Evolutionary conservation across 2,888 invertebrate genomes (phyloP).

Genomic region (Ectropis crepuscularia): DNA sequence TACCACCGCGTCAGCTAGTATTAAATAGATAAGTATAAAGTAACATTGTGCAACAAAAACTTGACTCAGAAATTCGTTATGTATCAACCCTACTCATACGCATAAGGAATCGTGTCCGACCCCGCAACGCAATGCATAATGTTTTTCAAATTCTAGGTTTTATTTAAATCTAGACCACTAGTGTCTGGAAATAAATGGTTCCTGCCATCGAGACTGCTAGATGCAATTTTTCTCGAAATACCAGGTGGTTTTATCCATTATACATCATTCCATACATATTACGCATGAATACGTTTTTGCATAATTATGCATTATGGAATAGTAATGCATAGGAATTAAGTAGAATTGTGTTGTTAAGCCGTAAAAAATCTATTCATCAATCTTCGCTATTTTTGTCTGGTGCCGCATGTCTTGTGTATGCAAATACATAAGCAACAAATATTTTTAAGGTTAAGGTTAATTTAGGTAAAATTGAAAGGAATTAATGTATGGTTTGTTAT

Average conservation of each 20-base stretch:
- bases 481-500: too few species aligned
- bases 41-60: neutral
- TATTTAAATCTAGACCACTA: slow-evolving; percentile 68
- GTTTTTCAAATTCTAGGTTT: slow-evolving; percentile 63
- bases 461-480: too few species aligned
- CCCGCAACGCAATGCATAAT: slow-evolving; percentile 32
- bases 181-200: slow-evolving; percentile 67
- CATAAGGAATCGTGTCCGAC: slow-evolving; percentile 9
- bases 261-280: slow-evolving; percentile 65
- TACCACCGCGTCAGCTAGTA: too few species aligned
- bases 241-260: slow-evolving; percentile 81
- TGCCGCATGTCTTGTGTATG: too few species aligned
- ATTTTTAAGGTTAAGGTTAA: too few species aligned
- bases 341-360: slow-evolving; percentile 31
- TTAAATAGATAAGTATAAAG: too few species aligned
- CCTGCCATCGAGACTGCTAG: slow-evolving; percentile 72
- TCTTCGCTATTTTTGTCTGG: too few species aligned
- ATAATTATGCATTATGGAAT: slow-evolving; percentile 39
- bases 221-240: slow-evolving; percentile 76
- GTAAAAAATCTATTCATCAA: too few species aligned
- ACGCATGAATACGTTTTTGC: slow-evolving; percentile 48
- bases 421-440: too few species aligned
- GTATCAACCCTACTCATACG: slow-evolving; percentile 15
- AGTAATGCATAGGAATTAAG: slow-evolving; percentile 27
- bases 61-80: neutral